Evolutionary conservation across 2,888 invertebrate species (phyloP), one percentile per base, ranked within the genome.

Genomic region (Mimachlamys varia): DNA sequence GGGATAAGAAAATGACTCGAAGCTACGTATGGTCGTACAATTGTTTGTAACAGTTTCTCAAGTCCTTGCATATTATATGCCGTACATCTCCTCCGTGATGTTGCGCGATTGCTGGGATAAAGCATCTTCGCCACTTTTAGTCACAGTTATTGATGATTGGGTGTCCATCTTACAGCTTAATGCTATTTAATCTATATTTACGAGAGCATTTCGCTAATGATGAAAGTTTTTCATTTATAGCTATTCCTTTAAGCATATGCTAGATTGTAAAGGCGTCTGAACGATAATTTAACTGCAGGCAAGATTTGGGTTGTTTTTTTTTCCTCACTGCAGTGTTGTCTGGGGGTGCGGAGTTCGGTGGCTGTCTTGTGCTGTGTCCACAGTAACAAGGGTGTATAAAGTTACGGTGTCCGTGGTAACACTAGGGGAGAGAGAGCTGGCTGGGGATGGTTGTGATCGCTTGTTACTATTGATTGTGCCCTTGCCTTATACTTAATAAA

Each of bases 401-500:
- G 76, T 33, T 76, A 33, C n/a, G 22, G 27, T 76, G 76, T 76
- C 76, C 27, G 22, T 7, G 22, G 33, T 76, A 76, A 76, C 33
- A 76, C 33, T 33, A 15, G 2, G 33, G 33, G 76, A 22, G 76
- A 27, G 33, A 76, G 27, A 17, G 4, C 62, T 27, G 27, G 76
- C 33, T 76, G 33, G 12, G 76, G 22, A 33, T 76, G 76, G 33
- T 33, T 76, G 76, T 76, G 76, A 27, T 13, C 33, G 76, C 33
- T 76, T 53, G 12, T 15, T 12, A 33, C 76, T 76, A 76, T 76
- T 76, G 76, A 76, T 76, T 76, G 76, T 76, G 76, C 76, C 76
- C 76, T 13, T 76, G 27, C 76, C 76, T 76, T 76, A 76, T 76
- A 76, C 76, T 76, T 76, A 76, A 76, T 76, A 76, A 76, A 76